Percentiles rank a stretch among this genome's conserved stretches.
Evolutionary conservation across 1,140 invertebrate genomes (phyloP).

Genomic region (Micrasema longulum): DNA sequence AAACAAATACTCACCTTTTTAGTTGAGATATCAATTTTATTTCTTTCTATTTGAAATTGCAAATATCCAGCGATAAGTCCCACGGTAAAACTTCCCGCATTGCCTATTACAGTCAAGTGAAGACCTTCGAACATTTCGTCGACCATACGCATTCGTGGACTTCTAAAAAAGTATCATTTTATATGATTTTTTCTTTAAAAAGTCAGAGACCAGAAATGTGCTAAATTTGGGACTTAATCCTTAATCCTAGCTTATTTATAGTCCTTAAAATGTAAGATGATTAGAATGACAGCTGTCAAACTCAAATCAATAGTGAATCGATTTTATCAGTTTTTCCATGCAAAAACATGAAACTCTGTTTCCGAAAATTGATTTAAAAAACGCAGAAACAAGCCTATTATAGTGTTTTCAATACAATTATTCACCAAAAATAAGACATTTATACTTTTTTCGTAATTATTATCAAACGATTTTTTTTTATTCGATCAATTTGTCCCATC

Average conservation of each 20-base stretch:
- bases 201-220: not conserved
- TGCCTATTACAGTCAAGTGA: not conserved
- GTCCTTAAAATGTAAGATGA: too few species aligned
- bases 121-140: not conserved
- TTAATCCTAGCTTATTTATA: not conserved
- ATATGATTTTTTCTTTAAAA: not conserved
- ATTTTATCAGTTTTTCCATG: too few species aligned
- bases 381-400: too few species aligned
- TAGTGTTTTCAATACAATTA: too few species aligned
- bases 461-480: too few species aligned
- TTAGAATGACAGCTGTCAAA: too few species aligned
- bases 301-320: too few species aligned
- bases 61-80: not conserved
- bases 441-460: too few species aligned
- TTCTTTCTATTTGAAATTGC: conserved; percentile 1
- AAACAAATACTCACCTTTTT: not conserved
- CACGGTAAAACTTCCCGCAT: not conserved
- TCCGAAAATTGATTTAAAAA: too few species aligned
- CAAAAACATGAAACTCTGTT: too few species aligned
- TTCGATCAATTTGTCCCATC: too few species aligned
- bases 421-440: too few species aligned
- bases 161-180: not conserved
- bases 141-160: not conserved
- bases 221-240: not conserved
- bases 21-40: not conserved